phyloP scores from a whole-genome alignment of 1,140 invertebrate species.

The Battus philenor region DNA sequence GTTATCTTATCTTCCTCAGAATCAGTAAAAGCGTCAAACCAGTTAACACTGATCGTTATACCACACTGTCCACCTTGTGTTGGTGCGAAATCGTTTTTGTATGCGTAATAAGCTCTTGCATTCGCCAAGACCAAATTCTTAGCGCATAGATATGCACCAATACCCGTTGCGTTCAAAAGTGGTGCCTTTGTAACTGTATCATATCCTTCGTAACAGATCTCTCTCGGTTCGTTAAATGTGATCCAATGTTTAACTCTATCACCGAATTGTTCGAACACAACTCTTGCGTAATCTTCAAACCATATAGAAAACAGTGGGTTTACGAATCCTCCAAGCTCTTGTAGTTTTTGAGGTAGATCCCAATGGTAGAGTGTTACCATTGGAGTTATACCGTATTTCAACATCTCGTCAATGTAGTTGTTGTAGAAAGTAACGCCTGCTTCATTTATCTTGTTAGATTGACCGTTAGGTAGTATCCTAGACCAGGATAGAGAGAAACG shows the following conservation, averaged over 20 bases:
- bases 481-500: constrained; percentile 81
- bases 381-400: constrained; percentile 47
- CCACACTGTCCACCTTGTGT: constrained; percentile 73
- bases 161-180: constrained; percentile 44
- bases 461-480: constrained; percentile 75
- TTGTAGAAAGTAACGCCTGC: constrained; percentile 77
- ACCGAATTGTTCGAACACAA: constrained; percentile 67
- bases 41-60: constrained; percentile 76
- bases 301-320: constrained; percentile 50
- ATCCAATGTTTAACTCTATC: constrained; percentile 63
- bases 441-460: constrained; percentile 64
- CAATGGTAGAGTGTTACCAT: constrained; percentile 51
- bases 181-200: constrained; percentile 39
- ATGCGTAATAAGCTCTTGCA: constrained; percentile 69
- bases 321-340: constrained; percentile 41
- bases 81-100: constrained; percentile 48
- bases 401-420: constrained; percentile 72
- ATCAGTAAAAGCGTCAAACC: constrained; percentile 71
- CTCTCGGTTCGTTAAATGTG: constrained; percentile 67
- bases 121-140: constrained; percentile 76
- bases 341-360: constrained; percentile 42
- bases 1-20: constrained; percentile 69
- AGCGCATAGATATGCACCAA: constrained; percentile 73
- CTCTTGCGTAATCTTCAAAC: constrained; percentile 73
- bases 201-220: constrained; percentile 52